Percentiles rank a stretch among this genome's conserved stretches.
Conservation (phyloP, 2,113 vertebrate genomes). For the Anhinga rufa region DNA sequence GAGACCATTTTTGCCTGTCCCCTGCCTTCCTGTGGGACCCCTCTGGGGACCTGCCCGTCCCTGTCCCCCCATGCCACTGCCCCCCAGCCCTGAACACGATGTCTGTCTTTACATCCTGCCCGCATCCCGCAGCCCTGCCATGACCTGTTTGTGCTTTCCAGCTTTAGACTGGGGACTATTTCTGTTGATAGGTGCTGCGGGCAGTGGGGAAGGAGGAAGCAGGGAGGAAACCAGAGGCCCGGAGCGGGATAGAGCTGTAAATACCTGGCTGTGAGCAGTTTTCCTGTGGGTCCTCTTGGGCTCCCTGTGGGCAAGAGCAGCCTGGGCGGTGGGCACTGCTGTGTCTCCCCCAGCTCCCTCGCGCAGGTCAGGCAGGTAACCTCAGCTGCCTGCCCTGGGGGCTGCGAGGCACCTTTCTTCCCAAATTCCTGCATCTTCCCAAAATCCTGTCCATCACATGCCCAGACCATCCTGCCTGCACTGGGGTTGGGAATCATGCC, state of each 20-base stretch:
- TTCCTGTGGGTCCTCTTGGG: neutral
- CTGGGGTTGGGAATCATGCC: neutral
- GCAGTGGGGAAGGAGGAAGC: neutral
- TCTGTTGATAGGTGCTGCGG: conserved; percentile 7
- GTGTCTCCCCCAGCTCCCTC: neutral
- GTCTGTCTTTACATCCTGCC: neutral
- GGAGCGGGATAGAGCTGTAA: neutral
- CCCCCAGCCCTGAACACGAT: neutral
- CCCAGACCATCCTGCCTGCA: neutral
- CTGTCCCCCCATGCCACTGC: neutral
- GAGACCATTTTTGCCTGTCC: neutral
- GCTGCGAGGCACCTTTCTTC: neutral
- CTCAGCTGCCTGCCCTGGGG: fast-evolving
- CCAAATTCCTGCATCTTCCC: neutral
- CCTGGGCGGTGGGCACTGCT: neutral
- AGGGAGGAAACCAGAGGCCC: conserved; percentile 29
- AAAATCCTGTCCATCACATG: neutral
- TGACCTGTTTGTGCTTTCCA: conserved; percentile 47
- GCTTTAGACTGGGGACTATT: conserved; percentile 40
- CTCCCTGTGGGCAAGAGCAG: neutral
- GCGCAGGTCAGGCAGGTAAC: neutral
- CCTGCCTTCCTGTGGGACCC: neutral
- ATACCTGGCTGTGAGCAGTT: neutral
- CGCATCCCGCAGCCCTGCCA: neutral
- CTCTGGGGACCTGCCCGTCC: neutral